A percentile compares a stretch with the other conserved stretches of the same genome.
Conservation (phyloP, 2,797 vertebrate genomes). For the Distichodus sexfasciatus region DNA sequence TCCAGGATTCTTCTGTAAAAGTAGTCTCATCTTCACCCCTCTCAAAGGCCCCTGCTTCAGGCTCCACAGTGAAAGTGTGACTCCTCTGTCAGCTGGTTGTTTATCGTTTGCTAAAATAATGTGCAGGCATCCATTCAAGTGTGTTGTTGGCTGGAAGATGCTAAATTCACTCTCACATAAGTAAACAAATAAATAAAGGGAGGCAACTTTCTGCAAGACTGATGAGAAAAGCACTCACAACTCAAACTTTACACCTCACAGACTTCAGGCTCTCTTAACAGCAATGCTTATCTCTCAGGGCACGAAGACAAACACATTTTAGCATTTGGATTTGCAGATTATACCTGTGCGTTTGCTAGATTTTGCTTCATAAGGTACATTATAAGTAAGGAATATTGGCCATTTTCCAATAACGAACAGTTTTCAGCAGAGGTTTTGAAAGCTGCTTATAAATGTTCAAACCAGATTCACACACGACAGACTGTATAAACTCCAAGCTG, state of each 20-base stretch:
- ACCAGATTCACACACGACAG: too few relatives aligned
- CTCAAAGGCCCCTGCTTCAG: conserved; percentile 18
- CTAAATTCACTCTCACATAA: too few relatives aligned
- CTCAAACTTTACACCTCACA: not conserved
- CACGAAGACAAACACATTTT: not conserved
- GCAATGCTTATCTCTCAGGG: not conserved
- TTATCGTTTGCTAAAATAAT: not conserved
- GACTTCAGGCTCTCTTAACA: not conserved
- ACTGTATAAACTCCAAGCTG: too few relatives aligned
- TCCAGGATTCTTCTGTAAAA: conserved; percentile 11
- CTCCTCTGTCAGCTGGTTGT: conserved; percentile 13
- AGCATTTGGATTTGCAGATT: not conserved
- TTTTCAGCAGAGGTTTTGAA: too few relatives aligned
- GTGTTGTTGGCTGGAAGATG: not conserved
- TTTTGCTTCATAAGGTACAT: not conserved
- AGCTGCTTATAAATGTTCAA: too few relatives aligned
- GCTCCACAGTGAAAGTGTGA: conserved; percentile 19
- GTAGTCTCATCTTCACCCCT: conserved; percentile 19
- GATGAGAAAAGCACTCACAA: not conserved
- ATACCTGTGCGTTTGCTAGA: not conserved
- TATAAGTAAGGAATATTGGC: too few relatives aligned
- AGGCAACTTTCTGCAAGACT: not conserved
- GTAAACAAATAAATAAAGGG: too few relatives aligned
- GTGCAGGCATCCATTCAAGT: too few relatives aligned
- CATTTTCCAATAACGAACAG: too few relatives aligned